Evolutionary conservation across 2,888 invertebrate genomes (phyloP).

Genomic region (Uropetala carovei): DNA sequence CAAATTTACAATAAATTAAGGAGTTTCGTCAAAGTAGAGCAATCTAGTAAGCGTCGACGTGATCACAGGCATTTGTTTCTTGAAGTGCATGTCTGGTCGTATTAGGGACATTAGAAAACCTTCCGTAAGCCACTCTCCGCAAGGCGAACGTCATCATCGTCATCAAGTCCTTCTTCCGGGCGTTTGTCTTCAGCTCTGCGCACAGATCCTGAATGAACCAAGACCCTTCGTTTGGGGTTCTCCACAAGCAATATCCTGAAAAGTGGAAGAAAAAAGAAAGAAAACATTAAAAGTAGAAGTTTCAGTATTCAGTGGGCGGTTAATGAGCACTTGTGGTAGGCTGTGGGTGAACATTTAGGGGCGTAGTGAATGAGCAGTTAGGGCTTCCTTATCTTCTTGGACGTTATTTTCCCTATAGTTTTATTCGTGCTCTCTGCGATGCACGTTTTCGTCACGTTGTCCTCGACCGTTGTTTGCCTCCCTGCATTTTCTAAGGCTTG

Average conservation of each 20-base stretch:
- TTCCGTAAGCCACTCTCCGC: background rate
- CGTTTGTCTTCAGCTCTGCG: conserved; percentile 72
- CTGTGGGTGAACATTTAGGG: too few species aligned
- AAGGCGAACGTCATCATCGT: background rate
- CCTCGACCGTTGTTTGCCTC: too few species aligned
- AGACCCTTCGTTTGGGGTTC: conserved; percentile 75
- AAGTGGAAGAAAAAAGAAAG: background rate
- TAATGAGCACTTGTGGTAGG: too few species aligned
- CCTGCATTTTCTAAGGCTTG: too few species aligned
- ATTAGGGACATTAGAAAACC: background rate
- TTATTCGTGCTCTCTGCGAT: too few species aligned
- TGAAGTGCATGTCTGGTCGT: background rate
- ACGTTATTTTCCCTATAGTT: too few species aligned
- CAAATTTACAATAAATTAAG: background rate
- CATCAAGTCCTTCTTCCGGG: background rate
- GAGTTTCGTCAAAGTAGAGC: conserved; percentile 20
- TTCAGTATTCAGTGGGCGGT: too few species aligned
- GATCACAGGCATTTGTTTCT: conserved; percentile 22
- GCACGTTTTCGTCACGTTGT: too few species aligned
- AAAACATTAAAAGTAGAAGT: background rate
- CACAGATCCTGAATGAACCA: conserved; percentile 77
- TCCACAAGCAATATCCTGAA: conserved; percentile 75
- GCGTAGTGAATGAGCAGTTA: too few species aligned
- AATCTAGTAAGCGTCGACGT: conserved; percentile 19
- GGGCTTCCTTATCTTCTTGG: too few species aligned